Evolutionary conservation across 1,140 invertebrate genomes (phyloP).

Genomic region (Chelonus insularis): DNA sequence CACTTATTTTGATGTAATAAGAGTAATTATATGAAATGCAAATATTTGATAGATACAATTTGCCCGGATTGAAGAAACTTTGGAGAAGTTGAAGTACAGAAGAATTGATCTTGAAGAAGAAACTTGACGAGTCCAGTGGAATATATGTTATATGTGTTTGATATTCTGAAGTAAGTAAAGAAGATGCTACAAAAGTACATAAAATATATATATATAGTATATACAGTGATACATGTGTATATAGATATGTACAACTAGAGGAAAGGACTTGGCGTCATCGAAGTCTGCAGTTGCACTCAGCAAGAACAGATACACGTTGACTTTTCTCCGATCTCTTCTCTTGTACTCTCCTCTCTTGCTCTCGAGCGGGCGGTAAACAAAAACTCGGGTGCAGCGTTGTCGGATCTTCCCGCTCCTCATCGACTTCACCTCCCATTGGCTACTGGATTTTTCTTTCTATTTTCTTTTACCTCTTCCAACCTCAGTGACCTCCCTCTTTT

Average conservation of each 20-base stretch:
- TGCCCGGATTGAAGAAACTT: conserved; percentile 2
- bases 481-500: conserved; percentile 24
- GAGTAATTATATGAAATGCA: background rate
- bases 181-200: conserved; percentile 8
- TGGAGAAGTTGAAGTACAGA: background rate
- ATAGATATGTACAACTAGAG: background rate
- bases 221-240: background rate
- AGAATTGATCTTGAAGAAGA: background rate
- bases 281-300: conserved; percentile 22
- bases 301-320: conserved; percentile 24
- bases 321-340: background rate
- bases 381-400: conserved; percentile 50
- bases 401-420: conserved; percentile 48
- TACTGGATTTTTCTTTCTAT: conserved; percentile 40
- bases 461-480: conserved; percentile 33
- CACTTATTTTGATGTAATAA: no score
- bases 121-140: background rate
- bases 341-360: background rate
- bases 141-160: background rate
- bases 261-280: conserved; percentile 20
- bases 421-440: conserved; percentile 46
- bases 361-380: conserved; percentile 44
- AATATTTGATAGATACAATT: background rate
- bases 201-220: background rate
- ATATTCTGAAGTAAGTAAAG: background rate